These are phyloP conservation scores for Gnathonemus longibarbis DNA, from an alignment of 2,113 vertebrate genomes.

Conservation along the genomic window DNA sequence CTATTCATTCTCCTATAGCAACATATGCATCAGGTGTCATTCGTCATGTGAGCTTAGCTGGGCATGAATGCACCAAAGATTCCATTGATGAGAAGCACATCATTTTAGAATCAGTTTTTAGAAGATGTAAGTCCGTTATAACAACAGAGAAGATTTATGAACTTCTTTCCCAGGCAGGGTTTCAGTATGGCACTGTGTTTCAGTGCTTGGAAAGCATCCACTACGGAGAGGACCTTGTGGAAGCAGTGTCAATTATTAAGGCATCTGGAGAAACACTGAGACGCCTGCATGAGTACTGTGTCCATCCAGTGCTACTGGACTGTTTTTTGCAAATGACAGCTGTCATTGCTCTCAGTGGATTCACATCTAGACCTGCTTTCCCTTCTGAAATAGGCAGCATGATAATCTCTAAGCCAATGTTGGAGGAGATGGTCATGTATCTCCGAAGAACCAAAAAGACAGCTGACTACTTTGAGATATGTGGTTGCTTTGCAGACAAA, in stretches of 20 bases:
- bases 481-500: conserved; percentile 70
- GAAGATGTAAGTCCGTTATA: conserved; percentile 59
- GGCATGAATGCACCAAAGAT: conserved; percentile 8
- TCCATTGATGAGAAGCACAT: conserved; percentile 59
- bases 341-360: conserved; percentile 42
- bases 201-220: conserved; percentile 61
- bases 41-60: conserved; percentile 18
- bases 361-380: conserved; percentile 51
- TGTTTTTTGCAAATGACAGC: conserved; percentile 73
- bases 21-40: conserved; percentile 64
- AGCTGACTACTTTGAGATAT: conserved; percentile 63
- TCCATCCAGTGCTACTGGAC: conserved; percentile 76
- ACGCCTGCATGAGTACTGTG: conserved; percentile 61
- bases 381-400: conserved; percentile 69
- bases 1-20: conserved; percentile 55
- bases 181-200: conserved; percentile 68
- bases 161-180: conserved; percentile 58
- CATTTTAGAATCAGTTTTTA: conserved; percentile 48
- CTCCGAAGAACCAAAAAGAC: conserved; percentile 56
- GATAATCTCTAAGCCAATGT: conserved; percentile 53
- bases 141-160: conserved; percentile 58
- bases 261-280: conserved; percentile 52
- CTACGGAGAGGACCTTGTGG: conserved; percentile 66
- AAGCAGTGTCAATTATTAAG: conserved; percentile 63
- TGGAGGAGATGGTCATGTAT: conserved; percentile 74